Percentiles rank a stretch among this genome's conserved stretches.
These are phyloP conservation scores for Drosophila subsilvestris DNA, from an alignment of 2,888 invertebrate genomes.

Conservation along the genomic window DNA sequence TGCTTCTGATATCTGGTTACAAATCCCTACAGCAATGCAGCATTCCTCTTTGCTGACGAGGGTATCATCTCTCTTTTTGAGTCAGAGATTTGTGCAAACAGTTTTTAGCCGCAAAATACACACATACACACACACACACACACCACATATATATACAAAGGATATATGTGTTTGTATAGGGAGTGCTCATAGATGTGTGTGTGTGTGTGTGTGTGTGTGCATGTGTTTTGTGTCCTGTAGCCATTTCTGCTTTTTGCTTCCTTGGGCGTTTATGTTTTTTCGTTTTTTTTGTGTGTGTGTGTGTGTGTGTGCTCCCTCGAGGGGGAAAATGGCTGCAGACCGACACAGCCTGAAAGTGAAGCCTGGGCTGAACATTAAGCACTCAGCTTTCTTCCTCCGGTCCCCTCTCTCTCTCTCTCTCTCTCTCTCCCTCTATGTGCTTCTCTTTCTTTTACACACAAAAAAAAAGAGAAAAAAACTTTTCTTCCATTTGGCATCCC, in stretches of 20 bases:
- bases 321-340: neutral
- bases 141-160: neutral
- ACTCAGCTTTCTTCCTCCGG: neutral
- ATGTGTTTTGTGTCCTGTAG: conserved; percentile 30
- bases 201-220: neutral
- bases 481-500: conserved; percentile 24
- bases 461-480: neutral
- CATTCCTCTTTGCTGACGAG: neutral
- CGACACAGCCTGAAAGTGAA: conserved; percentile 60
- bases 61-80: conserved; percentile 15
- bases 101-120: conserved; percentile 29
- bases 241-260: conserved; percentile 35
- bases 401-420: conserved; percentile 13
- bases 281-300: neutral
- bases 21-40: neutral
- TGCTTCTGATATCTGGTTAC: neutral
- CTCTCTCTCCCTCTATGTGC: conserved; percentile 3
- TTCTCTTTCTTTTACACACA: neutral
- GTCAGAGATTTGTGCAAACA: conserved; percentile 46
- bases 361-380: conserved; percentile 21
- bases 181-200: conserved; percentile 27
- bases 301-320: conserved; percentile 19
- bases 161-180: conserved; percentile 7
- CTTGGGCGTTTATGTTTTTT: conserved; percentile 4
- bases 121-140: conserved; percentile 7